phyloP scores from a whole-genome alignment of 2,113 vertebrate genomes.

The Bombycilla garrulus region DNA sequence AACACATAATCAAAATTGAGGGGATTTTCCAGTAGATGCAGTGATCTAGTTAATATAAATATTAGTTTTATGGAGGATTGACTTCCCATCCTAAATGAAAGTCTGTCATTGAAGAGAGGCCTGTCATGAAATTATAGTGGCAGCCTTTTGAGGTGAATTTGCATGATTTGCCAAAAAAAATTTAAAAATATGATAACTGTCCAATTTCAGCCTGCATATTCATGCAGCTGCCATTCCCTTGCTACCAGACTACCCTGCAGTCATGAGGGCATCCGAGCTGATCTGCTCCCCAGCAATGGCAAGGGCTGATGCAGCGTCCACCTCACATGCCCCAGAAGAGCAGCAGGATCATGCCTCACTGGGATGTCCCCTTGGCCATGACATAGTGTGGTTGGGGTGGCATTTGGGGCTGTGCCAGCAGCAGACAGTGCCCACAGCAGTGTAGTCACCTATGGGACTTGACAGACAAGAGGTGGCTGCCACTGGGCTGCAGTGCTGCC shows the following conservation, averaged over 20 bases:
- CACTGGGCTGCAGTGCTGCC: background rate
- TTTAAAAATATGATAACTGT: background rate
- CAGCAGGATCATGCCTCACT: background rate
- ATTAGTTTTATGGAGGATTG: slow-evolving; percentile 3
- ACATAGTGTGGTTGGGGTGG: background rate
- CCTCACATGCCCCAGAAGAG: background rate
- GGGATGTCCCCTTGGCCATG: background rate
- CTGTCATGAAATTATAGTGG: background rate
- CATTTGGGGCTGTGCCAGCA: background rate
- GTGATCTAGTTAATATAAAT: slow-evolving; percentile 50
- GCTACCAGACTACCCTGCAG: background rate
- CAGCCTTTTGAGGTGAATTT: slow-evolving; percentile 39
- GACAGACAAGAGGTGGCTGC: background rate
- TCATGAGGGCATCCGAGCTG: background rate
- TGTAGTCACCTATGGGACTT: background rate
- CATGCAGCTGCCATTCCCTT: background rate
- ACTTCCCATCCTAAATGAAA: slow-evolving; percentile 29
- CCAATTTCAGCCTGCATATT: slow-evolving; percentile 23
- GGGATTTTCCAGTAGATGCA: slow-evolving; percentile 39
- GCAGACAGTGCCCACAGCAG: background rate
- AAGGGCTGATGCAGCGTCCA: background rate
- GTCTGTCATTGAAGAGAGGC: background rate
- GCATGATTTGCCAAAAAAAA: slow-evolving; percentile 23
- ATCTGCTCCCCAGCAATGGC: background rate
- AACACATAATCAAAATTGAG: slow-evolving; percentile 66